These are phyloP conservation scores for Plumapathes pennacea DNA, from an alignment of 92 coral and sea anemone species.

Conservation along the genomic window DNA sequence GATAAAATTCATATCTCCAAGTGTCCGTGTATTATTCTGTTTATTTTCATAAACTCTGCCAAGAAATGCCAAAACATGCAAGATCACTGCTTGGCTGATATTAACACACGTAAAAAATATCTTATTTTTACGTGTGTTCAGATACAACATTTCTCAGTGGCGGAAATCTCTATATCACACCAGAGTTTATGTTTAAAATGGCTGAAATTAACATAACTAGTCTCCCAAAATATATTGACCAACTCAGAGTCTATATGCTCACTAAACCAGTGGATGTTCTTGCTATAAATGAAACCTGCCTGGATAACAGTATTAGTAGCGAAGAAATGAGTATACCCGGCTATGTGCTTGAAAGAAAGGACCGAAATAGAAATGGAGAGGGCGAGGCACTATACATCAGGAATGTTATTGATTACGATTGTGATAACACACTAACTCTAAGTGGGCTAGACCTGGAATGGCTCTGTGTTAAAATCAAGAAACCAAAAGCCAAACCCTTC, in stretches of 20 bases:
- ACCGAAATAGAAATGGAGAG: slow-evolving; percentile 15
- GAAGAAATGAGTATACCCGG: slow-evolving; percentile 10
- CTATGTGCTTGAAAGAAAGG: slow-evolving; percentile 4
- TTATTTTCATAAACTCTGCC: too few species aligned
- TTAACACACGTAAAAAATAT: too few species aligned
- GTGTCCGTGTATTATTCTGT: too few species aligned
- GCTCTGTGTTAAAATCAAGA: neutral
- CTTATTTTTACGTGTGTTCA: too few species aligned
- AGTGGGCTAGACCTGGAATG: neutral
- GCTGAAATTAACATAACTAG: slow-evolving; percentile 27
- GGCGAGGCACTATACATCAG: slow-evolving; percentile 12
- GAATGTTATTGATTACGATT: neutral
- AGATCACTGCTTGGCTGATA: too few species aligned
- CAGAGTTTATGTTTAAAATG: too few species aligned
- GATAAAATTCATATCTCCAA: too few species aligned
- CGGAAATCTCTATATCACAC: too few species aligned
- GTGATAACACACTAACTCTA: slow-evolving; percentile 2
- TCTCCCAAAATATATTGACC: slow-evolving; percentile 27
- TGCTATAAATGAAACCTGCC: too few species aligned
- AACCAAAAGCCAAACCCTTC: neutral
- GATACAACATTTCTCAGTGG: too few species aligned
- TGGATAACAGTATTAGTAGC: neutral
- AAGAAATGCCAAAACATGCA: too few species aligned
- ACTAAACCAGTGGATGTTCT: too few species aligned
- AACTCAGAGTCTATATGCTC: neutral